Base-by-base conservation (phyloP, 2,797 vertebrate genomes). In the Perodicticus potto region DNA sequence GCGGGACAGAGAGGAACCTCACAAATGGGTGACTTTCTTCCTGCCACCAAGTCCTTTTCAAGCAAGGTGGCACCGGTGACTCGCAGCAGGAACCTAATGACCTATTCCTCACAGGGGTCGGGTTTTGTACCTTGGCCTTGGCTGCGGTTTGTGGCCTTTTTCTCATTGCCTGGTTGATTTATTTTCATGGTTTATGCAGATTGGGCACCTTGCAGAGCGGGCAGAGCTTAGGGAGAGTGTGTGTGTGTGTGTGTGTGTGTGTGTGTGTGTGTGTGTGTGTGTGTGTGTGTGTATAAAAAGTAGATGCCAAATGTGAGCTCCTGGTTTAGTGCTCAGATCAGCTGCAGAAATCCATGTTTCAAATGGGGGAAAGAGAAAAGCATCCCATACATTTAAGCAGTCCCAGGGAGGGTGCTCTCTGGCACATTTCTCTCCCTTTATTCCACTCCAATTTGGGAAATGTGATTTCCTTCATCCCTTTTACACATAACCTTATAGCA, bases 121-220 rank as follows among this genome's bases (percentile, higher is more conserved):
- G 93, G 78, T n/a, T 93, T 93, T 86, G 77, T 76, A 53, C 53
- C 65, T 90, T 53, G 59, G 63, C 77, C 37, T 91, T 80, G 10
- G 91, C 74, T 70, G 27, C 0, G 10, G 37, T 37, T 88, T 0
- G 93, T 93, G 32, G 63, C 84, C 63, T 67, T 95, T 96, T 90
- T 73, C 83, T 93, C 65, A 14, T 89, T 69, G 85, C 57, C 16
- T n/a, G 93, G 49, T 77, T 69, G 85, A 85, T 97, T 97, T 97
- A 95, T 97, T 91, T 84, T 84, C 43, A 37, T 72, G 89, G 72
- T 49, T 88, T 94, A 88, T 96, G 61, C 29, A 73, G 96, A 91
- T 89, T 7, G 32, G 69, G 40, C n/a, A 40, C 80, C 93, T 93
- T 20, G 70, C 73, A 69, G 74, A 92, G 80, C 92, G 72, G 78